Evolutionary conservation across 2,888 invertebrate genomes (phyloP), one percentile per base, ranked within the genome.

Genomic region (Calephelis perditalis): DNA sequence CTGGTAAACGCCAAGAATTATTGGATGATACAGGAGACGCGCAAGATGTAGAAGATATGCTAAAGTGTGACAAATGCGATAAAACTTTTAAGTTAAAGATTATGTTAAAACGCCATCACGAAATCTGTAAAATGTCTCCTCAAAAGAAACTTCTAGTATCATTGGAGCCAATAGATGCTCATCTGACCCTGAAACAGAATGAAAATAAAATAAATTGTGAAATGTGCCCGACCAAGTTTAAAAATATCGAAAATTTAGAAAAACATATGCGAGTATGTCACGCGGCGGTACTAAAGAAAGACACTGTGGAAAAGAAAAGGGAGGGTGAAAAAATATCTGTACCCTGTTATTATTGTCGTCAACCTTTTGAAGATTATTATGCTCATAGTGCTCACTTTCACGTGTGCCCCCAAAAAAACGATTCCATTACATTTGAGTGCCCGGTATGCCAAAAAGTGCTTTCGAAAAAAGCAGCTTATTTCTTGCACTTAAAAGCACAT

Each of bases 61-160:
- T 85, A 11, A 72, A 68, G 7, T 91, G 91, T 61, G 77, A 83
- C 1, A 81, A 76, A 65, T 91, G 91, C 63, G 80, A 77, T 0
- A 88, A 83, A 66, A 78, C 76, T 0, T 91, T 91, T 67, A 91
- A 91, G 70, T 70, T 91, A 55, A 88, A 90, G 61, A 91, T 91
- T 59, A 91, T 91, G 91, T 67, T 91, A 57, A 90, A 89, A 57
- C 78, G 89, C 0, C 91, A 91, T 63, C 65, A 72, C 15, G 84
- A 84, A 10, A 63, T 73, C 0, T 90, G 90, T 62, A 72, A 72
- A 0, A 78, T 73, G 40, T 71, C 81, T 0, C 80, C 79, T 0
- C 71, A 78, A 65, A 89, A 87, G 61, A 82, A 87, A 66, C 67
- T 89, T 12, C 72, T 81, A 5, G 73, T 90, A 40, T 74, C 85